phyloP scores from a whole-genome alignment of 2,113 vertebrate species.

The Castor canadensis region DNA sequence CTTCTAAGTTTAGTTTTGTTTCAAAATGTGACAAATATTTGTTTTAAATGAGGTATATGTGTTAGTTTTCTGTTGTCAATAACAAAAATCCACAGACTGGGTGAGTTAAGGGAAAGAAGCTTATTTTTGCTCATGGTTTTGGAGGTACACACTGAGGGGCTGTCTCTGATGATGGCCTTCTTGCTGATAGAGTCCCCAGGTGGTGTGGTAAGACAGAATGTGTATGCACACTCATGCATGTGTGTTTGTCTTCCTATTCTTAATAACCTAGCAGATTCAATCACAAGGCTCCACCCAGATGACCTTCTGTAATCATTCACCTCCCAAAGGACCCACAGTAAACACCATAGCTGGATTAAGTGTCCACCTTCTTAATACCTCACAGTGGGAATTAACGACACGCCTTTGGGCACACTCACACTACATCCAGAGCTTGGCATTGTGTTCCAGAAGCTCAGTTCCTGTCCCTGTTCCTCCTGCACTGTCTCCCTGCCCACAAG shows the following conservation, averaged over 20 bases:
- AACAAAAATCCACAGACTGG: neutral
- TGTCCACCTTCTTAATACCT: no score
- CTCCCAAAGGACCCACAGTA: no score
- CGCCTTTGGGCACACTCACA: neutral
- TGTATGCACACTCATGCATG: neutral
- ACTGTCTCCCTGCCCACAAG: neutral
- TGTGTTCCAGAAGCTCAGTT: neutral
- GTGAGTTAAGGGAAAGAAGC: neutral
- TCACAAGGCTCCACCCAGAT: neutral
- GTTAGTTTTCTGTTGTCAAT: neutral
- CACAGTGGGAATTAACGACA: neutral
- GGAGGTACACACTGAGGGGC: neutral
- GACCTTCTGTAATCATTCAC: neutral
- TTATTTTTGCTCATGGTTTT: neutral
- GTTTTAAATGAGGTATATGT: no score
- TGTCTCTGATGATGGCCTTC: neutral
- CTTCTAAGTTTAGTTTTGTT: neutral
- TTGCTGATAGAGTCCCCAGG: neutral
- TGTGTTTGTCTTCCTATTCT: neutral
- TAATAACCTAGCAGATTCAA: neutral
- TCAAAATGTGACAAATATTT: neutral
- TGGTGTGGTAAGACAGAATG: neutral
- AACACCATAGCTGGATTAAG: no score
- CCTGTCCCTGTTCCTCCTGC: neutral
- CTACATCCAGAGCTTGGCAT: neutral